Evolutionary conservation across 2,113 vertebrate species (phyloP).

Genomic region (Lichenostomus cassidix): DNA sequence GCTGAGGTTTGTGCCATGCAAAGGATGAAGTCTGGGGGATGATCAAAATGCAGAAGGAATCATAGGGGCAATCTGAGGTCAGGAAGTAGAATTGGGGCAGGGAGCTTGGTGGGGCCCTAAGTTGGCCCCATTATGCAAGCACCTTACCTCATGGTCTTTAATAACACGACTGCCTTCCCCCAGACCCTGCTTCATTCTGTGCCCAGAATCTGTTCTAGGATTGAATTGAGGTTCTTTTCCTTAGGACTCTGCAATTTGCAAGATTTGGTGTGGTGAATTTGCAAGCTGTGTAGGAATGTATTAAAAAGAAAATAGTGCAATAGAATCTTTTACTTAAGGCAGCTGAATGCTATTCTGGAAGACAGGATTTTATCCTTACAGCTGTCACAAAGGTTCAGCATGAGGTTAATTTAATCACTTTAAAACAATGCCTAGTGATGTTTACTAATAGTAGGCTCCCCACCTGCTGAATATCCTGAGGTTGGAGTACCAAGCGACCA

Average conservation of each 20-base stretch:
- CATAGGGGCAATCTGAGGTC: background rate
- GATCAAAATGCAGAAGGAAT: background rate
- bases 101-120: background rate
- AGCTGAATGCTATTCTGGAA: background rate
- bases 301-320: background rate
- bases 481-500: background rate
- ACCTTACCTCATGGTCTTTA: background rate
- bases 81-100: slow-evolving; percentile 9
- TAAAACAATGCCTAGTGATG: background rate
- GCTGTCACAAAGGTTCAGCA: background rate
- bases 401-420: background rate
- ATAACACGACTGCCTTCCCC: background rate
- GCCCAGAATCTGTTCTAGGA: background rate
- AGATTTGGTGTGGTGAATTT: background rate
- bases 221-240: background rate
- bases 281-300: background rate
- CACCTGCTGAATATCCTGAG: background rate
- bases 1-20: background rate
- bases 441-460: background rate
- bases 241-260: background rate
- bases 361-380: background rate
- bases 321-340: background rate
- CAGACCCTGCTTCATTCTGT: background rate
- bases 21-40: background rate
- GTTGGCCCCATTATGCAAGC: slow-evolving; percentile 12